Conservation (phyloP, 2,888 invertebrate species). For the Clitarchus hookeri region DNA sequence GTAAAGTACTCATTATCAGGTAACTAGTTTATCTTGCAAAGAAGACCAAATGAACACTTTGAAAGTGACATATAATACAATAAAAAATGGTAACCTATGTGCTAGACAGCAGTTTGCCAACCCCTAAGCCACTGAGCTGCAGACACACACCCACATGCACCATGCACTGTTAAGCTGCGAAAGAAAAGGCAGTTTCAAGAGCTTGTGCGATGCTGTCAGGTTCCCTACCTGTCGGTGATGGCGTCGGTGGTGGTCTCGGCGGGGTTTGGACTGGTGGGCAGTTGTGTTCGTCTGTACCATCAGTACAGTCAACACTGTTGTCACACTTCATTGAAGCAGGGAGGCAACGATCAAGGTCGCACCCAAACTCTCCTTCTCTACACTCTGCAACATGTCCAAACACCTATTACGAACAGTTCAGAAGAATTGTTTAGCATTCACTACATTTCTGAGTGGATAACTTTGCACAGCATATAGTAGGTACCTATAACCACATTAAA, state of each 20-base stretch:
- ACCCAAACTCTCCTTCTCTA: slow-evolving; percentile 62
- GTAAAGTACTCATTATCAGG: too few species aligned
- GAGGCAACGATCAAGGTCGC: slow-evolving; percentile 65
- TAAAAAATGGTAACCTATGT: too few species aligned
- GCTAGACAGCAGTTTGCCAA: too few species aligned
- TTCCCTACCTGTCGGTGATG: background rate
- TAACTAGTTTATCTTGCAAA: too few species aligned
- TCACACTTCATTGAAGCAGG: slow-evolving; percentile 62
- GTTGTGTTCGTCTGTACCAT: slow-evolving; percentile 69
- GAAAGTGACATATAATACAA: too few species aligned
- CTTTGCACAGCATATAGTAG: too few species aligned
- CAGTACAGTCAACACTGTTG: slow-evolving; percentile 63
- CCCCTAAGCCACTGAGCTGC: background rate
- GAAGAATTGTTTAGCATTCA: background rate
- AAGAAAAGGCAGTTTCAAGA: background rate
- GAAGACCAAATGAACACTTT: too few species aligned
- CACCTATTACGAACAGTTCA: background rate
- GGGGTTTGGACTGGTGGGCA: slow-evolving; percentile 54
- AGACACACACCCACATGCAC: background rate
- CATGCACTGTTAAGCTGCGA: background rate
- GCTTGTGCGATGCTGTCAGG: background rate
- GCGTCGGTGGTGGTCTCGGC: background rate
- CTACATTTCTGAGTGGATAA: too few species aligned
- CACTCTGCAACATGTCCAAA: slow-evolving; percentile 49
- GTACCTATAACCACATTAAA: too few species aligned